Evolutionary conservation across 1,140 invertebrate genomes (phyloP), one percentile per base, ranked within the genome.

Genomic region (Neomicropteryx cornuta): DNA sequence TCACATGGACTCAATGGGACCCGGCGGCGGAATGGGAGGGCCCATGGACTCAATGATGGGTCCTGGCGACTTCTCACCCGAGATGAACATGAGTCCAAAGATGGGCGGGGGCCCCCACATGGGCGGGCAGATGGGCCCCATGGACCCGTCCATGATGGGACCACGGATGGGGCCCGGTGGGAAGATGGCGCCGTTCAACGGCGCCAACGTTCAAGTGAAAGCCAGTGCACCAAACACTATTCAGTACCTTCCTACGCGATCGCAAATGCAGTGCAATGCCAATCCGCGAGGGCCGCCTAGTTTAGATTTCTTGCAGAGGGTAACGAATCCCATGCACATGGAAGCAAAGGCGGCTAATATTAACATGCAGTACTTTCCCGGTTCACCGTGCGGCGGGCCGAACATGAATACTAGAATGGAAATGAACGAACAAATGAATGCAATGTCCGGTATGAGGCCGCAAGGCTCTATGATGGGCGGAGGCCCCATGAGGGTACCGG

Each of bases 211-310:
- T 28, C 86, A 90, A 67, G 92, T 97, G 18, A 96, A 96, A 68
- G 84, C 92, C 1, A 94, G 85, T 64, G 92, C 92, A 2, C 93
- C 93, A 0, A 97, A 97, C 60, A 97, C 93, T 10, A 97, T 97
- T 52, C 93, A 97, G 67, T 97, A 97, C 71, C 77, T 97, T 55
- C 93, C 93, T 18, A 88, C 90, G 23, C 74, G 88, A 63, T 81
- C 87, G 8, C 87, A 87, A 51, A 72, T 81, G 45, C 68, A 77
- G 22, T 70, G 76, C 46, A 68, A 73, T 27, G 60, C 71, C 45
- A 70, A 71, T 34, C 71, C 77, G 5, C 71, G 85, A 35, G 81
- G 81, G n/a, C 86, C 87, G 1, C 89, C 90, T 4, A 91, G 87
- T 56, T 66, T 96, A 33, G 91, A 96, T 42, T 95, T 95, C 62